Conservation (phyloP, 2,888 invertebrate species). For the Ormyrus nitidulus region DNA sequence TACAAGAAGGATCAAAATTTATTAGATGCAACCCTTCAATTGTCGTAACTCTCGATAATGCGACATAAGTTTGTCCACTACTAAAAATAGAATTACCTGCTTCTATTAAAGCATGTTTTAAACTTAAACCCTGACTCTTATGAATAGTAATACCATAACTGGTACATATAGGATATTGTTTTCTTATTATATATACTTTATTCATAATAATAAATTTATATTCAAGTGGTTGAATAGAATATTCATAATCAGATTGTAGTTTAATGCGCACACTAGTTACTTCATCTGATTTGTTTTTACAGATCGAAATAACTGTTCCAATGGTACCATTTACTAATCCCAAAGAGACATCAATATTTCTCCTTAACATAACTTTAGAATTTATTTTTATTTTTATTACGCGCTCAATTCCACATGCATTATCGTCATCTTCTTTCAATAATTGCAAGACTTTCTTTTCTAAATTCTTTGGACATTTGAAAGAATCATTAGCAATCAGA, state of each 20-base stretch:
- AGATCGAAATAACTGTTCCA: slow-evolving; percentile 55
- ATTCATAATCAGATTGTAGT: slow-evolving; percentile 51
- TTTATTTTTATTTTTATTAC: slow-evolving; percentile 19
- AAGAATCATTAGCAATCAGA: slow-evolving; percentile 8
- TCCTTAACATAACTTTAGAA: slow-evolving; percentile 59
- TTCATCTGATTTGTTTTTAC: slow-evolving; percentile 36
- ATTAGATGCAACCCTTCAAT: too few relatives aligned
- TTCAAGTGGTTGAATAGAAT: slow-evolving; percentile 55
- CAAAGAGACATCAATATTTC: slow-evolving; percentile 62
- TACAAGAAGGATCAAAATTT: too few relatives aligned
- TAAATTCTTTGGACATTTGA: slow-evolving; percentile 25
- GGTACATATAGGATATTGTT: slow-evolving; percentile 47
- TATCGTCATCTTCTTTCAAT: slow-evolving; percentile 11
- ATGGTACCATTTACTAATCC: slow-evolving; percentile 63
- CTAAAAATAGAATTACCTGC: too few relatives aligned
- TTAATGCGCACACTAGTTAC: slow-evolving; percentile 57
- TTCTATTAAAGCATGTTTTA: too few relatives aligned
- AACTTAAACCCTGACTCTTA: too few relatives aligned
- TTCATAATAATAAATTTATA: slow-evolving; percentile 60
- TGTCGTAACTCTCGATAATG: too few relatives aligned
- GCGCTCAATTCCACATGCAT: slow-evolving; percentile 21
- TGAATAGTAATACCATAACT: too few relatives aligned
- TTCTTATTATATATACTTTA: slow-evolving; percentile 33
- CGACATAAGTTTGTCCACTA: too few relatives aligned
- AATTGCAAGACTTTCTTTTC: slow-evolving; percentile 23